Evolutionary conservation across 2,888 invertebrate genomes (phyloP).

Genomic region (Tetramorium bicarinatum): DNA sequence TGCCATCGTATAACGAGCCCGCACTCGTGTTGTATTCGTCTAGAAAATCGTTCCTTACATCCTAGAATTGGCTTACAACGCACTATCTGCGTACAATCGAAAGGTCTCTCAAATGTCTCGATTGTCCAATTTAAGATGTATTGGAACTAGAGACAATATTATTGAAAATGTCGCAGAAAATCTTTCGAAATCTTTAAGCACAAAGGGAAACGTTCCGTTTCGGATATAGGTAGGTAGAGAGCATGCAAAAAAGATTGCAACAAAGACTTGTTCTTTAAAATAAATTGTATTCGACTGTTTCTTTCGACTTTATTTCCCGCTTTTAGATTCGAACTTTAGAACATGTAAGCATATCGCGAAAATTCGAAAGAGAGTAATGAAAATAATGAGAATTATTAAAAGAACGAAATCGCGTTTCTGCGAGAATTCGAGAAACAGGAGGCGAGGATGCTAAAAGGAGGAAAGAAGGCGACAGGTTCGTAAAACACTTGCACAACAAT

Average conservation of each 20-base stretch:
- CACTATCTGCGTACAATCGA: conserved; percentile 9
- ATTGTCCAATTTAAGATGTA: conserved; percentile 42
- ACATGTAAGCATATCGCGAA: too few species aligned
- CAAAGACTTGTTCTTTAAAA: conserved; percentile 3
- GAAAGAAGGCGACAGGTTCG: conserved; percentile 67
- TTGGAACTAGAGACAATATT: conserved; percentile 32
- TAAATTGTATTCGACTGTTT: conserved; percentile 7
- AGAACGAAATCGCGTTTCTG: conserved; percentile 12
- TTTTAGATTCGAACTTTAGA: conserved; percentile 10
- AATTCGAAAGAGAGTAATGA: neutral
- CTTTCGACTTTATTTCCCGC: conserved; percentile 3
- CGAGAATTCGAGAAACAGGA: conserved; percentile 13
- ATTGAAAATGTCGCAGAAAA: conserved; percentile 26
- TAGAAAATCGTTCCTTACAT: neutral
- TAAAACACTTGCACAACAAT: conserved; percentile 83
- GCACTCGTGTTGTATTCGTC: neutral
- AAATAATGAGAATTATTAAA: conserved; percentile 37
- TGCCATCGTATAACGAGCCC: conserved; percentile 10
- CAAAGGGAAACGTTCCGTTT: conserved; percentile 7
- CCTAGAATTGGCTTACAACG: conserved; percentile 35
- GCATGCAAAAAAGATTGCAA: neutral
- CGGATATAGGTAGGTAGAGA: neutral
- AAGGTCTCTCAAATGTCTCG: conserved; percentile 1
- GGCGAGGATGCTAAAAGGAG: neutral
- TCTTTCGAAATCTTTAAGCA: conserved; percentile 6